Conservation (phyloP, 2,888 invertebrate species). For the Frankliniella intonsa region DNA sequence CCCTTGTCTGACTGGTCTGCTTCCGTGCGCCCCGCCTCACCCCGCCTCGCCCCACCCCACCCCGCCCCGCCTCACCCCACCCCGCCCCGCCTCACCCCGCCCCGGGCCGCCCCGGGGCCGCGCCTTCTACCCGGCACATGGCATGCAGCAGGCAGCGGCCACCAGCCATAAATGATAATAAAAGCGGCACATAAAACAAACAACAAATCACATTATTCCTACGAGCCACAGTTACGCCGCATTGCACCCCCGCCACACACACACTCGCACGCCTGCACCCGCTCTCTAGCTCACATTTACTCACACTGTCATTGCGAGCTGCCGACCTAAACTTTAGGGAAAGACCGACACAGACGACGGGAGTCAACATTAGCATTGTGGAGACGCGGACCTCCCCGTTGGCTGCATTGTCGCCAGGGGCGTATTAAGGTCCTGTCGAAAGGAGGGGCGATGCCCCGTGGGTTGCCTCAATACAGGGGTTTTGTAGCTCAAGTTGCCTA, state of each 20-base stretch:
- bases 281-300: background rate
- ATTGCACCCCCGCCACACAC: background rate
- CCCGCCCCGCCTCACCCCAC: too few relatives aligned
- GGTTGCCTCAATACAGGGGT: too few relatives aligned
- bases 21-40: background rate
- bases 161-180: constrained; percentile 16
- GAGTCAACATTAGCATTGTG: constrained; percentile 2
- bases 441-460: too few relatives aligned
- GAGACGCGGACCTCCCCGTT: too few relatives aligned
- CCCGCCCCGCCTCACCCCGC: background rate
- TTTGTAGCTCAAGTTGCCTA: too few relatives aligned
- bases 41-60: background rate
- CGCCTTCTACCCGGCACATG: background rate
- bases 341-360: background rate
- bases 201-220: constrained; percentile 21
- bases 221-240: constrained; percentile 20
- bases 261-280: background rate
- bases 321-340: background rate
- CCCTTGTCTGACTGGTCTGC: background rate
- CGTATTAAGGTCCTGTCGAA: too few relatives aligned
- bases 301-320: background rate
- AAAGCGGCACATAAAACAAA: constrained; percentile 26
- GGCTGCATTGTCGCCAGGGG: too few relatives aligned
- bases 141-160: background rate
- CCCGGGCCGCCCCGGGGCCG: background rate